Conservation (phyloP, 2,888 invertebrate species). For the Drosophila quinaria region DNA sequence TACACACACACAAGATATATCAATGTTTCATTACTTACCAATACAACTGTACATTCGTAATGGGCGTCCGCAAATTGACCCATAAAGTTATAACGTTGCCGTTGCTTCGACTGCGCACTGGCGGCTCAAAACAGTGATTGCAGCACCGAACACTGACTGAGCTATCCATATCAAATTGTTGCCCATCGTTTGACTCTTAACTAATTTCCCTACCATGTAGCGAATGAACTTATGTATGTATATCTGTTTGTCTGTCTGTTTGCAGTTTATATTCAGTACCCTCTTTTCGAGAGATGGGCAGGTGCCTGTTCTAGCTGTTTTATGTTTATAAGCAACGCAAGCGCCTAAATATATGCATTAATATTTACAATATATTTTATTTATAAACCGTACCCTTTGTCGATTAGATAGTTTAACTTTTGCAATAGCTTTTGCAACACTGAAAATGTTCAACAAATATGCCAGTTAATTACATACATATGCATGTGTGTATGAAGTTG, state of each 20-base stretch:
- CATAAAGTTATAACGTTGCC: slow-evolving; percentile 51
- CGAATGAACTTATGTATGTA: too few species aligned
- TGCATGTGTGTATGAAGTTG: neutral
- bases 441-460: neutral
- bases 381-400: neutral
- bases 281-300: too few species aligned
- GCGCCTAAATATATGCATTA: neutral
- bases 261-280: neutral
- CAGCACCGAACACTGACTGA: slow-evolving; percentile 1
- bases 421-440: slow-evolving; percentile 4
- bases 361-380: neutral
- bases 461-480: neutral
- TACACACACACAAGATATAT: neutral
- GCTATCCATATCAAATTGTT: slow-evolving; percentile 2
- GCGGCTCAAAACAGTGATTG: slow-evolving; percentile 20
- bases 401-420: neutral
- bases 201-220: slow-evolving; percentile 1
- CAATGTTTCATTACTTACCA: slow-evolving; percentile 25
- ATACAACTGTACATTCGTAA: slow-evolving; percentile 44
- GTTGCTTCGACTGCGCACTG: slow-evolving; percentile 30
- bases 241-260: neutral
- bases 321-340: neutral
- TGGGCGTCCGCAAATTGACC: slow-evolving; percentile 66
- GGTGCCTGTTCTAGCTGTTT: neutral
- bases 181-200: slow-evolving; percentile 7